Evolutionary conservation across 2,113 vertebrate species (phyloP).

Genomic region (Solea solea): DNA sequence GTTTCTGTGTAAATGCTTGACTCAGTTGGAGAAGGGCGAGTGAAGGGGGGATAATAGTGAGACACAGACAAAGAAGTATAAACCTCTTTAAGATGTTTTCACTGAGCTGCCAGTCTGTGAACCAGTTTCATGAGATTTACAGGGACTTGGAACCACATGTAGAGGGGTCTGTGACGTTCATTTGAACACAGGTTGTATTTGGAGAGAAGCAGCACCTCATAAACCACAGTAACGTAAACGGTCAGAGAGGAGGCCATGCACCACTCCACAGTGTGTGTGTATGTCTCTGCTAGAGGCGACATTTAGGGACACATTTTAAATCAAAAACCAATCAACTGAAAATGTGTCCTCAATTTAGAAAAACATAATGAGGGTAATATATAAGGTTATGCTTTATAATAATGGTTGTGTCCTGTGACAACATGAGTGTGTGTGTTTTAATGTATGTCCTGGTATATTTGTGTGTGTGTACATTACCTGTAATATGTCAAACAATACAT

Average conservation of each 20-base stretch:
- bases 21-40: constrained; percentile 27
- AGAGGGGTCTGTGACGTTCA: constrained; percentile 11
- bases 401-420: too few species aligned
- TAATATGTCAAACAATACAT: constrained; percentile 15
- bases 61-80: constrained; percentile 18
- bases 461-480: not conserved
- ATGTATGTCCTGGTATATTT: not conserved
- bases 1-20: constrained; percentile 44
- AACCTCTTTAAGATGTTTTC: constrained; percentile 38
- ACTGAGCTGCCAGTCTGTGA: constrained; percentile 22
- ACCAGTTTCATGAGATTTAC: constrained; percentile 9
- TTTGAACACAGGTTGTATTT: constrained; percentile 27
- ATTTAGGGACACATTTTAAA: not conserved
- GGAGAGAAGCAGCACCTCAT: constrained; percentile 39
- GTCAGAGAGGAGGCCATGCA: constrained; percentile 1
- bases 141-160: not conserved
- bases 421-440: not conserved
- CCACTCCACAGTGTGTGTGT: not conserved
- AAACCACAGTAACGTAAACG: constrained; percentile 48
- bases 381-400: too few species aligned
- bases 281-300: not conserved
- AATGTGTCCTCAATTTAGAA: too few species aligned
- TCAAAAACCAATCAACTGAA: not conserved
- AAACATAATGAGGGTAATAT: too few species aligned
- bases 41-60: not conserved